These are phyloP conservation scores for Zoroaster sp. DNA, from an alignment of 53 echinoderm and acorn worm species.

Conservation along the genomic window DNA sequence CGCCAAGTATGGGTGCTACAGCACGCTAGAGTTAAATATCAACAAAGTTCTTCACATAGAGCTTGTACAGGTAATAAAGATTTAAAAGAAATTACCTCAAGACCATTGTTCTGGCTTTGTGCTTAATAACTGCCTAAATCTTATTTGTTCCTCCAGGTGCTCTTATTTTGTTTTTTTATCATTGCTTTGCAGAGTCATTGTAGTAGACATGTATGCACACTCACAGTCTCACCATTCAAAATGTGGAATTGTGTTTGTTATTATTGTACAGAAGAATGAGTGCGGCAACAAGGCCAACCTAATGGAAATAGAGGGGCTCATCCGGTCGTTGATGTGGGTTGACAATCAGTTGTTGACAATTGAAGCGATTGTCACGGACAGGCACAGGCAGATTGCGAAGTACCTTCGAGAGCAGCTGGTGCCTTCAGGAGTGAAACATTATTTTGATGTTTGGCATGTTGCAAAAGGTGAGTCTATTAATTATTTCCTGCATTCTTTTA, in stretches of 20 bases:
- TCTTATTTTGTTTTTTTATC: neutral
- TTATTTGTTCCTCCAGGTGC: neutral
- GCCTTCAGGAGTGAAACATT: neutral
- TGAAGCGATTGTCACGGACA: constrained; percentile 1
- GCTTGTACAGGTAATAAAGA: neutral
- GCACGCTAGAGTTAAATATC: neutral
- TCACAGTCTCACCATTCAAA: neutral
- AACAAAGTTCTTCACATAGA: neutral
- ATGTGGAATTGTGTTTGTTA: neutral
- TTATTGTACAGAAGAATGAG: constrained; percentile 19
- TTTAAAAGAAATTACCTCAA: neutral
- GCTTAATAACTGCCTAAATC: neutral
- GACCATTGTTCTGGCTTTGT: too few relatives aligned
- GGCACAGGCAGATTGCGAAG: constrained; percentile 10
- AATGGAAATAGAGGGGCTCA: neutral
- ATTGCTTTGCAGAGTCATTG: neutral
- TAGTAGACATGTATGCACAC: neutral
- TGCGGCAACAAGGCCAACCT: neutral
- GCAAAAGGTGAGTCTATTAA: neutral
- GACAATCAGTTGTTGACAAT: neutral
- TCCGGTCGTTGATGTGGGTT: neutral
- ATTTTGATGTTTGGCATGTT: constrained; percentile 26
- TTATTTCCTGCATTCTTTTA: neutral
- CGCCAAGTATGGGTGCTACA: constrained; percentile 19
- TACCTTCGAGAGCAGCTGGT: neutral